Evolutionary conservation across 1,140 invertebrate genomes (phyloP), one percentile per base, ranked within the genome.

Genomic region (Ganaspis sp.): DNA sequence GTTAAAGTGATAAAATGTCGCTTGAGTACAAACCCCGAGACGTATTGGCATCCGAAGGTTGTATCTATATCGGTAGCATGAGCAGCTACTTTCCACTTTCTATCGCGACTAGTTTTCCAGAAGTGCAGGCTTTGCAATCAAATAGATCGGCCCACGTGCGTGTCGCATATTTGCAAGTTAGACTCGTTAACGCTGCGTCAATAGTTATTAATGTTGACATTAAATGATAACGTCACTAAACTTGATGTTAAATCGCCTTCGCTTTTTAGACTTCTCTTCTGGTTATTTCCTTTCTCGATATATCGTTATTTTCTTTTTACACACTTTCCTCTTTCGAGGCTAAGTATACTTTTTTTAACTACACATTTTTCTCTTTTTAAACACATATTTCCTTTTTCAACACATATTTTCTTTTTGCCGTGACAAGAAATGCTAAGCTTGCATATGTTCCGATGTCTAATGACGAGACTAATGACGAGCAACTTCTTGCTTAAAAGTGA

Each of bases 21-120:
- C 40, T 15, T 9, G 40, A 42, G 15, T 42, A 42, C 40, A 15
- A 42, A 42, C 40, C 1, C 40, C 40, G 9, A 42, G 40, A 42
- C 40, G 15, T 42, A 42, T 42, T 12, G 40, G 40, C 8, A 42
- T 42, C 15, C 15, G 40, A 11, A 42, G 40, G 40, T 42, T 42
- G 15, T 42, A 15, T 42, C 40, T 42, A 15, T 15, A 42, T 12
- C 40, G 2, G 40, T 42, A 42, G 9, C 40, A 21, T 21, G 45
- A 2, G n/a, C 45, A 53, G 17, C 45, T 17, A 58, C 53, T 58
- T 58, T 58, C 53, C 53, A 58, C 53, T 58, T 58, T 58, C 53
- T 58, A 58, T 26, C 9, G 53, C 19, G 19, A 58, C 53, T 58
- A 58, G 53, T 49, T 49, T 49, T 49, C 45, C 6, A 17, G 12